Base-by-base conservation (phyloP, 2,888 invertebrate species). In the Lacanobia oleracea region DNA sequence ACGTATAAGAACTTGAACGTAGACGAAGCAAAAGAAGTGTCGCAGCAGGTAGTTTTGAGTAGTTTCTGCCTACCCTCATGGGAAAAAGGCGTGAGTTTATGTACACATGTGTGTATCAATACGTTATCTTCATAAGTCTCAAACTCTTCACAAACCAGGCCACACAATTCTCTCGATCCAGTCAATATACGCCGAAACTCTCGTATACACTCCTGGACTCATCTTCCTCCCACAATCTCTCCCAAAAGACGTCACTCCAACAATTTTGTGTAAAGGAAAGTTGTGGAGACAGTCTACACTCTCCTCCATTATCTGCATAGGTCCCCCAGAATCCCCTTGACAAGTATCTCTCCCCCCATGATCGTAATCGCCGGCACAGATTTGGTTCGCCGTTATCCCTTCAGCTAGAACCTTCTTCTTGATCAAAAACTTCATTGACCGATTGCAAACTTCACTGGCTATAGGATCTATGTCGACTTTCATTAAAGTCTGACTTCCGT, bases 231-330 rank as follows among this genome's bases (percentile, higher is more conserved):
- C 96, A 80, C 96, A 96, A 79, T 96, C 95, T 57, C 96, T 91
- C 0, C 96, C 96, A 86, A 96, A 96, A 0, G 96, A 96, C 0
- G 96, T 96, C 50, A 96, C 93, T 0, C 96, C 96, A 0, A 96
- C 91, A 12, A 96, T 88, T 57, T 89, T 93, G 68, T 95, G 95
- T 5, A 96, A 82, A 14, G 96, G 96, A 83, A 95, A 96, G 1
- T 85, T 90, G 2, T 88, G 87, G 0, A 90, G 61, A 81, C 96
- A 96, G 63, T 96, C 95, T 0, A 94, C 92, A 37, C 88, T 89
- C 0, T 92, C 91, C 5, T 93, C 91, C 91, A 94, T 93, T 0
- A 92, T 83, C 71, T 96, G 96, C 1, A 96, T 82, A 0, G 96
- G 96, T 0, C 96, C 96, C 1, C 96, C 96, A 0, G 96, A 96